Evolutionary conservation across 1,140 invertebrate species (phyloP).

Genomic region (Conus betulinus): DNA sequence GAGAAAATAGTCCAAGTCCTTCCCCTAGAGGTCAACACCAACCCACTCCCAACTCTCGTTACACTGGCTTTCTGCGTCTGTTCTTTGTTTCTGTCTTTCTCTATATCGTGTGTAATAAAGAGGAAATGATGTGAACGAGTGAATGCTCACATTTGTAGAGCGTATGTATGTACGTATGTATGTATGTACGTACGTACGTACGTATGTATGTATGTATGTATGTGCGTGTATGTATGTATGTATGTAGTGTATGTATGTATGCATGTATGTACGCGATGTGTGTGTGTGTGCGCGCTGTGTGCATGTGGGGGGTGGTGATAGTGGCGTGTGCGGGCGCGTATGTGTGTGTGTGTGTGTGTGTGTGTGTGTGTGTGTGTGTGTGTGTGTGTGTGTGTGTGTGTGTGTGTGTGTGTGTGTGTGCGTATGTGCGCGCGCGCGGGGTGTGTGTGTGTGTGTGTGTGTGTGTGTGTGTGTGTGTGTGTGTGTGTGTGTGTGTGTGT

Average conservation of each 20-base stretch:
- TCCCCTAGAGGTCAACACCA: too few relatives aligned
- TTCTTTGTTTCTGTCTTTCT: too few relatives aligned
- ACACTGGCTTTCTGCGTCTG: too few relatives aligned
- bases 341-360: slow-evolving; percentile 1
- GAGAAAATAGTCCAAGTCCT: too few relatives aligned
- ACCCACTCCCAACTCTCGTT: too few relatives aligned
- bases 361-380: not conserved
- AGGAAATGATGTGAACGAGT: too few relatives aligned
- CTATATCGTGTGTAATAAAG: too few relatives aligned
- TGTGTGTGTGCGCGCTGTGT: not conserved
- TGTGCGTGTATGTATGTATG: not conserved
- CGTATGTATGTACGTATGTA: not conserved
- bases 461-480: not conserved
- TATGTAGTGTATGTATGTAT: not conserved
- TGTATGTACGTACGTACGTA: not conserved
- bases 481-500: not conserved
- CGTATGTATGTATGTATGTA: not conserved
- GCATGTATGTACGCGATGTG: not conserved
- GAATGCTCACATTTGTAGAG: too few relatives aligned
- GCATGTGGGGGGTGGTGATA: not conserved
- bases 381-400: slow-evolving; percentile 10
- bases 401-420: not conserved
- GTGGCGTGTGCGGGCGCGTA: not conserved
- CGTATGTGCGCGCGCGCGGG: not conserved
- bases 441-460: not conserved